Conservation (phyloP, 2,888 invertebrate species). For the Sicus ferrugineus region DNA sequence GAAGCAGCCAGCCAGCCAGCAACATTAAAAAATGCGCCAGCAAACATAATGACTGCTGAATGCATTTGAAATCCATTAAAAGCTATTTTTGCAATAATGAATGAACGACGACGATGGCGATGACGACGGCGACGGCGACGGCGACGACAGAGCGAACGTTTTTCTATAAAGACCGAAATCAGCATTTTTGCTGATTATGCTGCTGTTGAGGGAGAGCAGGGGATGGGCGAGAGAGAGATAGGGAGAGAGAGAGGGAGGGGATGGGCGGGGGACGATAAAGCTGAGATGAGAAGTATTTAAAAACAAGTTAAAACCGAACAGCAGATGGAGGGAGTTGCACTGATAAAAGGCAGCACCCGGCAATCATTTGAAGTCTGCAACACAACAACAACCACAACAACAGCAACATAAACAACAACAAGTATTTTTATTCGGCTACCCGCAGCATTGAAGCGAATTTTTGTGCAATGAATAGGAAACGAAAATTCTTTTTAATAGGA, state of each 20-base stretch:
- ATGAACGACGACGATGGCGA: constrained; percentile 11
- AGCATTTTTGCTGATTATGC: constrained; percentile 29
- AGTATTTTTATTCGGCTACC: constrained; percentile 13
- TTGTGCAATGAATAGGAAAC: constrained; percentile 28
- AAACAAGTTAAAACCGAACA: constrained; percentile 9
- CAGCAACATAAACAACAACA: neutral
- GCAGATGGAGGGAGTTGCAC: neutral
- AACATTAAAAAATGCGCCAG: neutral
- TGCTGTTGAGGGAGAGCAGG: constrained; percentile 10
- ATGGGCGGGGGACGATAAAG: neutral
- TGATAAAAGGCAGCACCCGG: constrained; percentile 4
- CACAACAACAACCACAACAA: constrained; percentile 13
- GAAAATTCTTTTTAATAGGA: constrained; percentile 17
- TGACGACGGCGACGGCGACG: neutral
- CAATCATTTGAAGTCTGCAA: constrained; percentile 15
- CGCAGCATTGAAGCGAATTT: constrained; percentile 25
- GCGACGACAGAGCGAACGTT: constrained; percentile 20
- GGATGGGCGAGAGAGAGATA: neutral
- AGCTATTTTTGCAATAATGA: constrained; percentile 59
- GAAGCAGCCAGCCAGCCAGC: neutral
- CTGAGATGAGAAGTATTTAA: constrained; percentile 16
- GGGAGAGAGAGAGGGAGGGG: neutral
- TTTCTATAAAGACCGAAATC: constrained; percentile 32
- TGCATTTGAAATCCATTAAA: constrained; percentile 61
- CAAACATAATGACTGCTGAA: constrained; percentile 39